These are phyloP conservation scores for Brachirus orientalis DNA, from an alignment of 2,113 vertebrate species.

Conservation along the genomic window DNA sequence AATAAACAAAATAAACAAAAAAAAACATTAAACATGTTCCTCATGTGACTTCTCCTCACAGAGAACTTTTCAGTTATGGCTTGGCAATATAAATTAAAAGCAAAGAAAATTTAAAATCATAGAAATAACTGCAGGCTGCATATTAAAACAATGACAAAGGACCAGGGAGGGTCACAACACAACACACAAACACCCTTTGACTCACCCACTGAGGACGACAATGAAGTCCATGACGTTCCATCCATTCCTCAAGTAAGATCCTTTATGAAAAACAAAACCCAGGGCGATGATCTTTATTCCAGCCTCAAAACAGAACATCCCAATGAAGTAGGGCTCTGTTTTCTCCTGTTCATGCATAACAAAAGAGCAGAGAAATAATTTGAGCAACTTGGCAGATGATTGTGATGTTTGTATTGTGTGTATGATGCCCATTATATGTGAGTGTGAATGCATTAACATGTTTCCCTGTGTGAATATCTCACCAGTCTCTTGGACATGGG, in stretches of 20 bases:
- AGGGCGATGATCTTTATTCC: constrained; percentile 98
- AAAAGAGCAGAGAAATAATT: background rate
- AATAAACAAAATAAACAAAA: too few relatives aligned
- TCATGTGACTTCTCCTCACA: too few relatives aligned
- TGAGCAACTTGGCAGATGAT: background rate
- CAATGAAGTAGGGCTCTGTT: constrained; percentile 98
- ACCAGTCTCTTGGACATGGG: constrained; percentile 98
- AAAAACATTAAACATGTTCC: too few relatives aligned
- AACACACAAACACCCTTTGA: constrained; percentile 42
- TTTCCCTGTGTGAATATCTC: constrained; percentile 61
- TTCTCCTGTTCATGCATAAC: constrained; percentile 86
- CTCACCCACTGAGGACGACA: constrained; percentile 98
- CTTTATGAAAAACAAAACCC: constrained; percentile 98
- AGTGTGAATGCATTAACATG: background rate
- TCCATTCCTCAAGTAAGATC: constrained; percentile 96
- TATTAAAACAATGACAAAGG: too few relatives aligned
- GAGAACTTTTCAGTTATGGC: too few relatives aligned
- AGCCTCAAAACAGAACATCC: constrained; percentile 98
- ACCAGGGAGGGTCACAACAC: constrained; percentile 1
- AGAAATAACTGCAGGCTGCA: too few relatives aligned
- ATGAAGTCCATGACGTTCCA: constrained; percentile 99
- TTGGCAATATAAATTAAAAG: constrained; percentile 5
- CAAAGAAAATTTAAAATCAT: too few relatives aligned
- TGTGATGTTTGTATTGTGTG: background rate
- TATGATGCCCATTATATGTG: too few relatives aligned